Evolutionary conservation across 2,888 invertebrate genomes (phyloP).

Genomic region (Pseudococcus longispinus): DNA sequence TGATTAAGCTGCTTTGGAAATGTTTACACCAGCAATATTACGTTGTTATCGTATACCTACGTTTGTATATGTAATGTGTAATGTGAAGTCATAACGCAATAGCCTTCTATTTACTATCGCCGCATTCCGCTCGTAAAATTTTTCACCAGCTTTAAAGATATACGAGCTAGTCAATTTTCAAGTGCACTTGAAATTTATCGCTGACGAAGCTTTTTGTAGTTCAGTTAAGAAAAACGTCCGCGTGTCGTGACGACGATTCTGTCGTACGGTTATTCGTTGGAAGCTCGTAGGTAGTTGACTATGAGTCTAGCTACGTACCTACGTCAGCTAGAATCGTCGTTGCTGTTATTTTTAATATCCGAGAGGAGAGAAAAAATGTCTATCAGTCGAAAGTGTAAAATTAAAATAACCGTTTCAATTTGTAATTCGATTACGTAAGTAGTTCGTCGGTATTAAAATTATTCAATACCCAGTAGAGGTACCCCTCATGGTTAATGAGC

Average conservation of each 20-base stretch:
- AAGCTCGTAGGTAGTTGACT: background rate
- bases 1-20: background rate
- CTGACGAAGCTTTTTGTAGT: background rate
- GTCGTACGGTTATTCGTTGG: background rate
- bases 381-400: background rate
- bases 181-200: conserved; percentile 28
- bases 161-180: background rate
- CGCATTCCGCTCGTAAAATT: conserved; percentile 1
- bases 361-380: background rate
- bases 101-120: background rate
- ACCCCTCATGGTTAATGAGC: background rate
- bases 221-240: background rate
- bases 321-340: background rate
- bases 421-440: conserved; percentile 5
- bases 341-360: background rate
- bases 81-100: background rate
- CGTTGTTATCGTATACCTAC: background rate
- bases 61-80: too few relatives aligned
- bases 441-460: background rate
- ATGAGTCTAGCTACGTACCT: background rate
- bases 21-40: background rate
- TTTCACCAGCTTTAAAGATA: background rate
- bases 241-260: background rate
- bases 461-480: background rate
- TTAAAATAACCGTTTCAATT: background rate